Evolutionary conservation across 2,113 vertebrate species (phyloP).

Genomic region (Lagopus muta): DNA sequence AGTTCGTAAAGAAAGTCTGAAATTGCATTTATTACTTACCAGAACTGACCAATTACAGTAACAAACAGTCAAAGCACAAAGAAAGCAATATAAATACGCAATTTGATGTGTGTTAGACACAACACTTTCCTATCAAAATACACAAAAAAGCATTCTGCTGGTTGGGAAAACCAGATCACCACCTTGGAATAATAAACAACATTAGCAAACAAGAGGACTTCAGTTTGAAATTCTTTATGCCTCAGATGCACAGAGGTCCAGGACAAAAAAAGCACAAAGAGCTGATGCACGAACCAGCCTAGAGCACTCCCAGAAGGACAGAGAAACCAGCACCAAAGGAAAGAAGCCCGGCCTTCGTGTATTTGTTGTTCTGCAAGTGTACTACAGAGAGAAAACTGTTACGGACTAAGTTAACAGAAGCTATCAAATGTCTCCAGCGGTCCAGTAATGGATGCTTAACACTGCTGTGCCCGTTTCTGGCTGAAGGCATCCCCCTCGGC

Average conservation of each 20-base stretch:
- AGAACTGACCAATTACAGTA: not conserved
- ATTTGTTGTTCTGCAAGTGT: not conserved
- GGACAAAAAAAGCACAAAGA: not conserved
- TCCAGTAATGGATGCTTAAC: not conserved
- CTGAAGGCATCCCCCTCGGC: not conserved
- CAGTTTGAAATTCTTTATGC: not conserved
- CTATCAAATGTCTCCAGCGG: not conserved
- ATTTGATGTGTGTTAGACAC: not conserved
- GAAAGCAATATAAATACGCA: not conserved
- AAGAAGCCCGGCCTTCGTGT: not conserved
- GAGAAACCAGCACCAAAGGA: not conserved
- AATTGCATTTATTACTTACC: not conserved
- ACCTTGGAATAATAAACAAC: not conserved
- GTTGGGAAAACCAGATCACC: not conserved
- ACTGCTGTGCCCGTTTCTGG: not conserved
- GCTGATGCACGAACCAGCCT: not conserved
- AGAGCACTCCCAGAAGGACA: not conserved
- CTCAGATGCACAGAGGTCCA: not conserved
- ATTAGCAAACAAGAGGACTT: not conserved
- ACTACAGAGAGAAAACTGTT: not conserved
- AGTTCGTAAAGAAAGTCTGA: not conserved
- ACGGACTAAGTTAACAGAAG: fast-evolving
- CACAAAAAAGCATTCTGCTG: not conserved
- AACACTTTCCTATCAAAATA: not conserved
- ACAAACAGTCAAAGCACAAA: not conserved